Percentiles rank a stretch among this genome's conserved stretches.
Evolutionary conservation across 2,888 invertebrate genomes (phyloP).

Genomic region (Agrilus mali): DNA sequence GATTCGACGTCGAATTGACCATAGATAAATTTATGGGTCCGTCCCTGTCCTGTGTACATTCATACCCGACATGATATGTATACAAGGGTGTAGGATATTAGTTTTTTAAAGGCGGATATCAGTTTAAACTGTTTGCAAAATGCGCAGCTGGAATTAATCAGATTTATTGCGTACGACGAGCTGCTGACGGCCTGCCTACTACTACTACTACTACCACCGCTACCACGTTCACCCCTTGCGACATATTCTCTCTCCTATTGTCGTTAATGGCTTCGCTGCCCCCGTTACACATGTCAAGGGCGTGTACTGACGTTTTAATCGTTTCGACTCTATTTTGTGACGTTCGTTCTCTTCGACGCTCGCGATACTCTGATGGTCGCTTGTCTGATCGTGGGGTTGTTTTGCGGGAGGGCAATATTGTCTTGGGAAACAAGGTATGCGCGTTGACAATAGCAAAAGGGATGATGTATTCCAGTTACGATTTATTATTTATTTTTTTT

Average conservation of each 20-base stretch:
- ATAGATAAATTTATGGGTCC: conserved; percentile 1
- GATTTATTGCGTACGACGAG: conserved; percentile 28
- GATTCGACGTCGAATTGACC: too few species aligned
- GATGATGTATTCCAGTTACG: too few species aligned
- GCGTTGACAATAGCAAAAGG: too few species aligned
- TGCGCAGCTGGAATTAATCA: conserved; percentile 35
- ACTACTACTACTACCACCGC: too few species aligned
- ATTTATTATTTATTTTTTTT: too few species aligned
- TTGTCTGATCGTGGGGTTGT: too few species aligned
- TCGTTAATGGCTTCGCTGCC: conserved; percentile 22
- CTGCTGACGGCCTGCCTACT: not conserved
- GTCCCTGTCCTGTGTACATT: conserved; percentile 3
- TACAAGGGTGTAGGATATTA: conserved; percentile 4
- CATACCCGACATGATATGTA: conserved; percentile 2
- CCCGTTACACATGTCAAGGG: conserved; percentile 30
- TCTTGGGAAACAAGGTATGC: too few species aligned
- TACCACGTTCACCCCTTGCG: conserved; percentile 16
- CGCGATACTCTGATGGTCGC: too few species aligned
- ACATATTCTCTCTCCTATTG: conserved; percentile 25
- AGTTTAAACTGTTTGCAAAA: conserved; percentile 31
- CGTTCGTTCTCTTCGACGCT: too few species aligned
- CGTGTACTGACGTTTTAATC: conserved; percentile 18
- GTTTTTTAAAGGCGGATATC: conserved; percentile 20
- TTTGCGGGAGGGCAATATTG: too few species aligned
- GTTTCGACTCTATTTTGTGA: too few species aligned